These are phyloP conservation scores for Megalops cyprinoides DNA, from an alignment of 2,797 vertebrate species.

Conservation along the genomic window DNA sequence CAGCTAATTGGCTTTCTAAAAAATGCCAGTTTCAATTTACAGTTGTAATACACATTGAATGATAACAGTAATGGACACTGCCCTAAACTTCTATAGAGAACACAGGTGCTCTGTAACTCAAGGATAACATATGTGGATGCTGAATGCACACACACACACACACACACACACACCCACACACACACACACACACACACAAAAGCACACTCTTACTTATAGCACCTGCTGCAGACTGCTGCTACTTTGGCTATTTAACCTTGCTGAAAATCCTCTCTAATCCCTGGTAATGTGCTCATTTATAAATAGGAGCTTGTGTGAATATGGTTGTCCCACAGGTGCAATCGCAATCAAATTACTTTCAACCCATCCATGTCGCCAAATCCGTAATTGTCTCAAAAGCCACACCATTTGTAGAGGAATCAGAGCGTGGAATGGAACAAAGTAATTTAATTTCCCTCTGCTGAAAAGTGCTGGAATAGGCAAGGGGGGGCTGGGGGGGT, in stretches of 20 bases:
- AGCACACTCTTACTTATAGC: too few species aligned
- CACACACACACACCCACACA: neutral
- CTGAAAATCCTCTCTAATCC: neutral
- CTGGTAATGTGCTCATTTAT: neutral
- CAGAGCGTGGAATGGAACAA: neutral
- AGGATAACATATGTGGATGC: neutral
- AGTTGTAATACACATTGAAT: too few species aligned
- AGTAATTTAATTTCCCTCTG: neutral
- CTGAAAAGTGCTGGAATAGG: neutral
- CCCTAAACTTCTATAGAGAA: too few species aligned
- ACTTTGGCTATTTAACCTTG: neutral
- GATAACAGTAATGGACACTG: too few species aligned
- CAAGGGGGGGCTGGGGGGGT: neutral
- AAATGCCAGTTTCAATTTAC: too few species aligned
- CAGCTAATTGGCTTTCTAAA: too few species aligned
- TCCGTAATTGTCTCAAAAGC: neutral
- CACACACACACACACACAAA: neutral
- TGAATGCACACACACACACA: neutral
- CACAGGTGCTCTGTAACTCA: too few species aligned
- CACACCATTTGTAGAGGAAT: constrained; percentile 15
- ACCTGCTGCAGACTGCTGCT: neutral
- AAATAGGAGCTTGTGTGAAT: neutral
- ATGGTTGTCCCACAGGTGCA: neutral
- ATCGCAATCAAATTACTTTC: constrained; percentile 17
- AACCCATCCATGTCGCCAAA: neutral